Evolutionary conservation across 2,797 vertebrate species (phyloP), one percentile per base, ranked within the genome.

Genomic region (Alectoris magna): DNA sequence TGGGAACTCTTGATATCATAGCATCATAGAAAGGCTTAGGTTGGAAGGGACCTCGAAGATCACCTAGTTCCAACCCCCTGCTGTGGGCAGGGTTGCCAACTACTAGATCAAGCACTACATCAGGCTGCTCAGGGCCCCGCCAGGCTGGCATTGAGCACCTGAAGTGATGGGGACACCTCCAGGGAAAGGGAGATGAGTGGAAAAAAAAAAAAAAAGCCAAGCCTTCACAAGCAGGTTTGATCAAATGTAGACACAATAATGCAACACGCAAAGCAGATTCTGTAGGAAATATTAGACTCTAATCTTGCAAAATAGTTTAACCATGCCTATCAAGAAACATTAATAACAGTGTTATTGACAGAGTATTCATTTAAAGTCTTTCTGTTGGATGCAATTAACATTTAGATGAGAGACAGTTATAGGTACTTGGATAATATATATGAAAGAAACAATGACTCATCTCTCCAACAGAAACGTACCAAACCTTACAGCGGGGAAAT

Each of bases 311-410:
- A 95, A 92, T 95, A 96, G 90, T 95, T 93, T 85, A 93, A 71
- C 85, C 60, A 2, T 95, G 93, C 91, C 94, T 95, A 95, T 95
- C 96, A 96, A 93, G 90, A 84, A 93, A 79, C 90, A 91, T 88
- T 96, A 96, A 96, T 96, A 95, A 94, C 93, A 94, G 95, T 95
- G 94, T 93, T 95, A 96, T 96, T 95, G 95, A 94, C 96, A 96
- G 94, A 90, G 94, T 87, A 71, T 94, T 96, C 94, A 91, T 94
- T 94, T 87, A 79, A 94, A 96, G 84, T 93, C 96, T 91, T 93
- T 95, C 91, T 95, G 95, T 95, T 94, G 90, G 94, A 95, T 96
- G 87, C 86, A 96, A 94, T 96, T 96, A 96, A 94, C 93, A 84
- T 95, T 93, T 82, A 91, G 91, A 94, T 94, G 95, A 96, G 93